Evolutionary conservation across 2,797 vertebrate genomes (phyloP), one percentile per base, ranked within the genome.

Genomic region (Sparidentex hasta): DNA sequence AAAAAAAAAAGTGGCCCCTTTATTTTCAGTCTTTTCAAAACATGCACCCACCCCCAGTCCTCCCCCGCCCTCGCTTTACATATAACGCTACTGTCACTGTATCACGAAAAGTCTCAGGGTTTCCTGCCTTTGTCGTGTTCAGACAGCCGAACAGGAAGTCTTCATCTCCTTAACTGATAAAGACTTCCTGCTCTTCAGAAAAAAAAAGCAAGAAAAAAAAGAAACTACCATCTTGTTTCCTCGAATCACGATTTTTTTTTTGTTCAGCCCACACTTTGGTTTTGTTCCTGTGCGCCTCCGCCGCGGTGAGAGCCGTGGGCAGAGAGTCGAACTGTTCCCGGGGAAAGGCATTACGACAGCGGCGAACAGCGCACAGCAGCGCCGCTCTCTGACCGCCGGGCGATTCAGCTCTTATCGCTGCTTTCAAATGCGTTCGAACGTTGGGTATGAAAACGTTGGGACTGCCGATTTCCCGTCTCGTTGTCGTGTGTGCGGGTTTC

Each of bases 111-210:
- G 43, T 80, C 67, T 44, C 21, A 25, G 7, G 82, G 82, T 52
- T 90, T 92, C 91, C 91, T 87, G 85, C 68, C 82, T 89, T 88
- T 85, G 89, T 91, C 61, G 54, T 81, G 29, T n/a, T 78, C 76
- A 82, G 61, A 72, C 86, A 83, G 74, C 78, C 78, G 72, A 80
- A 84, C 90, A 86, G 89, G 90, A 93, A 93, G 89, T 80, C 59
- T 66, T 65, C 47, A 48, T 85, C 84, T 74, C 75, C 76, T 87
- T 82, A 81, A 87, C 78, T 83, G 73, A 84, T 80, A 41, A 54
- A 76, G 59, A 69, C 82, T 76, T 84, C 82, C 82, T 80, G 77
- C 68, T 68, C 68, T 73, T 73, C n/a, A n/a, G n/a, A 85, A 29
- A 29, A 29, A 29, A 29, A 29, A 29, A 25, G 3, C 2, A 25